Evolutionary conservation across 1,140 invertebrate species (phyloP).

Genomic region (Procambarus virginalis): DNA sequence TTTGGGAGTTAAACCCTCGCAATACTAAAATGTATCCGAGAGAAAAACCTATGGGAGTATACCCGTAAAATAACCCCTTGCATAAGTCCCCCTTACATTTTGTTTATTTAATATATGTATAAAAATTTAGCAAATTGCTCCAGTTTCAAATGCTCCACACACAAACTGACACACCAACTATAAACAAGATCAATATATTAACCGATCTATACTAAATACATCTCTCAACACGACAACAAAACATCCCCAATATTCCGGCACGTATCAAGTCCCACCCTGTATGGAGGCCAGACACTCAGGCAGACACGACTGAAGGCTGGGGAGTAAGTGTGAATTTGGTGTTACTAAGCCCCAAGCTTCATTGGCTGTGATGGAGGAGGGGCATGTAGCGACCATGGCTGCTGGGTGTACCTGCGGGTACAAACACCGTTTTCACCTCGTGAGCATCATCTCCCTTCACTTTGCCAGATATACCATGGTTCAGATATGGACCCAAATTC

Average conservation of each 20-base stretch:
- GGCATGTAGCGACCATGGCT: conserved; percentile 43
- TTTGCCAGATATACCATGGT: conserved; percentile 43
- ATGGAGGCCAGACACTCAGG: conserved; percentile 44
- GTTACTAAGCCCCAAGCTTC: conserved; percentile 48
- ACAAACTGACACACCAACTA: not conserved
- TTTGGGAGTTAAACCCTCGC: not conserved
- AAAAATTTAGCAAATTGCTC: conserved; percentile 39
- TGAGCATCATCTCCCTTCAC: conserved; percentile 44
- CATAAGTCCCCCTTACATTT: conserved; percentile 22
- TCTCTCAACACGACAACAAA: conserved; percentile 37
- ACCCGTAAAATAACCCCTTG: conserved; percentile 57
- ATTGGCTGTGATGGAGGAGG: conserved; percentile 53
- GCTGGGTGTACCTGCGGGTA: conserved; percentile 50
- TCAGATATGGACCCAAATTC: conserved; percentile 40
- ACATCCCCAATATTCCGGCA: conserved; percentile 12
- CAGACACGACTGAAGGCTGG: conserved; percentile 55
- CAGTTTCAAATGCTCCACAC: conserved; percentile 3
- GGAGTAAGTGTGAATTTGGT: conserved; percentile 35
- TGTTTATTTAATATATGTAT: conserved; percentile 35
- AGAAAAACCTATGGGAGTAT: conserved; percentile 48
- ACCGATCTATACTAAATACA: conserved; percentile 33
- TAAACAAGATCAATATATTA: not conserved
- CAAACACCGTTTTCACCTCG: conserved; percentile 52
- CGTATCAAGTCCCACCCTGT: conserved; percentile 13
- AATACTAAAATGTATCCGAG: conserved; percentile 47